Conservation (phyloP, 2,113 vertebrate genomes). For the Paracanthobrama guichenoti region DNA sequence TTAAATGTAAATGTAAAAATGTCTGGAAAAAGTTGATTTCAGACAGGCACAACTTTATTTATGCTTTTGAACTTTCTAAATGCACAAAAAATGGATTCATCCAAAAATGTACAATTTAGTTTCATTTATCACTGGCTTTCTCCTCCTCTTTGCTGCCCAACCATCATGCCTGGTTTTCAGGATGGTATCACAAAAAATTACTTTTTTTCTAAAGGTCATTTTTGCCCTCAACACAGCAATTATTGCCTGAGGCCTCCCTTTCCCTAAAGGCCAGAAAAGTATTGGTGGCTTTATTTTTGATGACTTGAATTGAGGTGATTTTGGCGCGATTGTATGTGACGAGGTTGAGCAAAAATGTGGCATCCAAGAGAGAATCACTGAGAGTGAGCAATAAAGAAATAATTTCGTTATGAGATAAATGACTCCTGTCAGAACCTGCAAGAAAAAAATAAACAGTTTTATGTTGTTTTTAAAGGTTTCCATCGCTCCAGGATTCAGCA, state of each 20-base stretch:
- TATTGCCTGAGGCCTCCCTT: neutral
- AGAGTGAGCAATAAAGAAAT: neutral
- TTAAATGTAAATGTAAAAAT: too few species aligned
- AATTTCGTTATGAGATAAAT: neutral
- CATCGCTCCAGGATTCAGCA: neutral
- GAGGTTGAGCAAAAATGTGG: neutral
- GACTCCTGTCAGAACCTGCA: neutral
- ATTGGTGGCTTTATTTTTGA: neutral
- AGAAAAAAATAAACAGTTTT: neutral
- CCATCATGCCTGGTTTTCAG: neutral
- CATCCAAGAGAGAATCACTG: neutral
- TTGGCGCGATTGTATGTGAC: neutral
- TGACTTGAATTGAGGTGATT: conserved; percentile 11
- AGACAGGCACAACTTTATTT: neutral
- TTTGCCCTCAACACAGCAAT: neutral
- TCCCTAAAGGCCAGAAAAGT: neutral
- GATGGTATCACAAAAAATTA: neutral
- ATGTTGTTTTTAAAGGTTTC: neutral
- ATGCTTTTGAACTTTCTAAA: neutral
- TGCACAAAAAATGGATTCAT: neutral
- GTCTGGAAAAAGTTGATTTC: neutral
- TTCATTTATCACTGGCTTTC: neutral
- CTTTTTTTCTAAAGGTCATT: neutral
- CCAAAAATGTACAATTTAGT: neutral
- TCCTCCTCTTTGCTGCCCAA: neutral